Conservation (phyloP, 2,888 invertebrate species). For the Cryptophagus acutangulus region DNA sequence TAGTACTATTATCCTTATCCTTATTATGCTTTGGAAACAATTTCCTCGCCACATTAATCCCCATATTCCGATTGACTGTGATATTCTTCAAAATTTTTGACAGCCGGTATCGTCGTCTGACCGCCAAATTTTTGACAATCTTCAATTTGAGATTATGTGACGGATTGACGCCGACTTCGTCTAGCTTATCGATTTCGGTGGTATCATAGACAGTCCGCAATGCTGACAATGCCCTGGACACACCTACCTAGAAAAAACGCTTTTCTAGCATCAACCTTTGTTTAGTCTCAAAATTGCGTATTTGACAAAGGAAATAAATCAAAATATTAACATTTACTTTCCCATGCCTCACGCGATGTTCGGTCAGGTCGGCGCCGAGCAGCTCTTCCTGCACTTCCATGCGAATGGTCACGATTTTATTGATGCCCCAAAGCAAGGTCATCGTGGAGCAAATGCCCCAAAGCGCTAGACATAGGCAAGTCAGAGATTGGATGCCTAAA, state of each 20-base stretch:
- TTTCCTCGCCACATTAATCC: slow-evolving; percentile 38
- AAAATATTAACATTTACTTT: slow-evolving; percentile 48
- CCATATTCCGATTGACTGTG: slow-evolving; percentile 41
- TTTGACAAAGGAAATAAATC: too few relatives aligned
- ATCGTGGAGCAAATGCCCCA: slow-evolving; percentile 76
- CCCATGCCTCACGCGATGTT: slow-evolving; percentile 75
- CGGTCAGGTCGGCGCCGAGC: slow-evolving; percentile 83
- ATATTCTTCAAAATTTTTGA: slow-evolving; percentile 40
- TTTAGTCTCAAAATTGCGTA: slow-evolving; percentile 9
- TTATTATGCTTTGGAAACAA: slow-evolving; percentile 35
- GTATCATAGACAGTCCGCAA: slow-evolving; percentile 57
- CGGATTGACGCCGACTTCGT: slow-evolving; percentile 63
- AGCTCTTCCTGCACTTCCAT: slow-evolving; percentile 83
- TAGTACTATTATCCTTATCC: slow-evolving; percentile 8
- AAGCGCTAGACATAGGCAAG: slow-evolving; percentile 61
- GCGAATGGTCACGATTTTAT: slow-evolving; percentile 74
- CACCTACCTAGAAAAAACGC: slow-evolving; percentile 49
- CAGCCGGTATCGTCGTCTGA: slow-evolving; percentile 35
- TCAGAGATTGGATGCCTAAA: slow-evolving; percentile 74
- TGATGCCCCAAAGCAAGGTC: slow-evolving; percentile 70
- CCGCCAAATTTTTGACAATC: slow-evolving; percentile 42
- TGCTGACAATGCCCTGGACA: slow-evolving; percentile 71
- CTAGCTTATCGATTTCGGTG: slow-evolving; percentile 36
- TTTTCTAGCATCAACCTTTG: slow-evolving; percentile 6
- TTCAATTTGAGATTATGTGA: slow-evolving; percentile 56